Conservation (phyloP, 2,888 invertebrate genomes). For the Brachyptera risi region DNA sequence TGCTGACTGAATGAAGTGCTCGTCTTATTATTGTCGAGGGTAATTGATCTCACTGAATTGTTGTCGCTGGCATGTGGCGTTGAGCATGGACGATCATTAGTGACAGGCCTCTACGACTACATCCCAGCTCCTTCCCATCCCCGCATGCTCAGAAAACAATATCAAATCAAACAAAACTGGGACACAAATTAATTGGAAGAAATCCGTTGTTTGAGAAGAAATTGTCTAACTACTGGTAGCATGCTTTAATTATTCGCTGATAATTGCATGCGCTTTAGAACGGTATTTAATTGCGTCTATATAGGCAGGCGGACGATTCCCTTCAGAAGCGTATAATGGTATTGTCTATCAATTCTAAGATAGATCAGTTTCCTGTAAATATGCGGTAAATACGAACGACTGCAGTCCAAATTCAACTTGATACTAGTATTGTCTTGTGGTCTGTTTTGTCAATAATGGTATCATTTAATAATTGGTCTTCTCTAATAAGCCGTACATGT, state of each 20-base stretch:
- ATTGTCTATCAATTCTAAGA: too few species aligned
- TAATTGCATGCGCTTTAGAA: too few species aligned
- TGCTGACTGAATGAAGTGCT: too few species aligned
- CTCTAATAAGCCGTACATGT: neutral
- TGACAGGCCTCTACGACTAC: slow-evolving; percentile 16
- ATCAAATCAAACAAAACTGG: slow-evolving; percentile 3
- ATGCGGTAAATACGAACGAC: too few species aligned
- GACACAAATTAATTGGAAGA: slow-evolving; percentile 25
- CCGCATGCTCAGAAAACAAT: neutral
- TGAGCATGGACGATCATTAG: slow-evolving; percentile 21
- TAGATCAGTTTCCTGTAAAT: too few species aligned
- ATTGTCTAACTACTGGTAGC: neutral
- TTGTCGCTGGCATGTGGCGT: slow-evolving; percentile 28
- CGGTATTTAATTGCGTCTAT: too few species aligned
- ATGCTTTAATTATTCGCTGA: neutral
- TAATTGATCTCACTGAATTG: neutral
- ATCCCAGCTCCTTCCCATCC: neutral
- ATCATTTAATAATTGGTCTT: neutral
- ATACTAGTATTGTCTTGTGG: too few species aligned
- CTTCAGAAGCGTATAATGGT: too few species aligned
- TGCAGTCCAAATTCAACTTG: too few species aligned
- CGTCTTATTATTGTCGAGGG: too few species aligned
- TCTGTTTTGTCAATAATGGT: neutral
- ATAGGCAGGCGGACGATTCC: too few species aligned
- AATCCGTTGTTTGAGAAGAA: neutral